phyloP scores from a whole-genome alignment of 2,797 vertebrate species.

The Xyrichtys novacula region DNA sequence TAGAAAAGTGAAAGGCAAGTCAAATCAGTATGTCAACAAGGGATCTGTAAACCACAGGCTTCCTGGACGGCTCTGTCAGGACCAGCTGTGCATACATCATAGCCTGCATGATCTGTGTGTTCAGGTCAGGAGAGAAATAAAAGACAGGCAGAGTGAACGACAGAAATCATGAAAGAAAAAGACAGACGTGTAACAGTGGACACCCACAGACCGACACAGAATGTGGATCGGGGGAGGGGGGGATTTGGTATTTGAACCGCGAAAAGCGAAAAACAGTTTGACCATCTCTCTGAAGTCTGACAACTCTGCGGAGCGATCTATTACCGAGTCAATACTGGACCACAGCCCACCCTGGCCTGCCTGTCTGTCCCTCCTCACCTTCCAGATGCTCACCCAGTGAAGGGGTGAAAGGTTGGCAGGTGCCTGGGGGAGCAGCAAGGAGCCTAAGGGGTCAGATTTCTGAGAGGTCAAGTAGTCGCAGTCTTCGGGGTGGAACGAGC shows the following conservation, averaged over 20 bases:
- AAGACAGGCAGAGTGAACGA: constrained; percentile 22
- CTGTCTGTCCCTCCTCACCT: constrained; percentile 61
- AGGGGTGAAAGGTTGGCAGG: constrained; percentile 84
- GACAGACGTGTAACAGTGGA: constrained; percentile 32
- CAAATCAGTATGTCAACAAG: constrained; percentile 77
- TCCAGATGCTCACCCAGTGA: constrained; percentile 74
- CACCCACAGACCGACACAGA: constrained; percentile 23
- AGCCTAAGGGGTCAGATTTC: constrained; percentile 75
- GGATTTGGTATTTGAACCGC: constrained; percentile 54
- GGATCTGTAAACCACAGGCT: constrained; percentile 82
- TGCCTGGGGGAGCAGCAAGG: constrained; percentile 72
- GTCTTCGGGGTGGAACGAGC: constrained; percentile 14
- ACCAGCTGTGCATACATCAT: constrained; percentile 86
- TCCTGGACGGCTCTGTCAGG: constrained; percentile 77
- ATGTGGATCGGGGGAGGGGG: constrained; percentile 25
- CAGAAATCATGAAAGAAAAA: constrained; percentile 23
- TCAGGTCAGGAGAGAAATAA: constrained; percentile 42
- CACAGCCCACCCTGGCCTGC: constrained; percentile 53
- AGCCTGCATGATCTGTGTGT: constrained; percentile 48
- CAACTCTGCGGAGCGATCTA: constrained; percentile 54
- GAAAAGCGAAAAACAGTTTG: constrained; percentile 45
- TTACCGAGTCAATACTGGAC: constrained; percentile 72
- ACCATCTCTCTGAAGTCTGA: constrained; percentile 61
- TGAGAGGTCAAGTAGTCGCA: constrained; percentile 62
- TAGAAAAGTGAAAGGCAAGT: constrained; percentile 74